Evolutionary conservation across 2,888 invertebrate genomes (phyloP).

Genomic region (Zaprionus lineosus): DNA sequence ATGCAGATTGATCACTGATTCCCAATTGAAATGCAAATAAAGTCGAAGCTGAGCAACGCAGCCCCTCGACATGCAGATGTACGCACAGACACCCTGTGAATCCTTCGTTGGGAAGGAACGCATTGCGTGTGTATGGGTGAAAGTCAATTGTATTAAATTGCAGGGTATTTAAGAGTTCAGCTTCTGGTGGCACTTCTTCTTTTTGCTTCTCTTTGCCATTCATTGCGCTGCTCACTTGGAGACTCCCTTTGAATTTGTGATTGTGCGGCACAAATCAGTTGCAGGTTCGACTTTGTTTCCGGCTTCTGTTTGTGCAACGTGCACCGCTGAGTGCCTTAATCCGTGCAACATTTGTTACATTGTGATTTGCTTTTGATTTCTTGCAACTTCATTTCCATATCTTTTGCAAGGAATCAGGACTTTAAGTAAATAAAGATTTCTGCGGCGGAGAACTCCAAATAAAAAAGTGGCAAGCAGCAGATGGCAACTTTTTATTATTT

Average conservation of each 20-base stretch:
- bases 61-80: conserved; percentile 5
- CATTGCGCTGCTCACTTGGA: conserved; percentile 41
- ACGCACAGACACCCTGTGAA: conserved; percentile 12
- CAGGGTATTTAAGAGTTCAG: neutral
- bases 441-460: too few relatives aligned
- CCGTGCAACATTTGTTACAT: conserved; percentile 16
- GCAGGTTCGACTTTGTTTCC: conserved; percentile 9
- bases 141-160: neutral
- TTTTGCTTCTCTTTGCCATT: conserved; percentile 27
- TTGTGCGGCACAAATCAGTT: conserved; percentile 35
- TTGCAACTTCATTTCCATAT: neutral
- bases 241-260: conserved; percentile 20
- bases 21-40: conserved; percentile 56
- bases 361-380: conserved; percentile 4
- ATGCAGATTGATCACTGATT: conserved; percentile 31
- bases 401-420: too few relatives aligned
- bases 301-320: conserved; percentile 27
- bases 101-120: too few relatives aligned
- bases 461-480: too few relatives aligned
- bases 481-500: too few relatives aligned
- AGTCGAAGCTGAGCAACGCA: conserved; percentile 11
- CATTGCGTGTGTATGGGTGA: too few relatives aligned
- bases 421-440: too few relatives aligned
- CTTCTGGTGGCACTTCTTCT: neutral
- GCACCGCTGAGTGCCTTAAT: conserved; percentile 4